Conservation (phyloP, 2,113 vertebrate genomes). For the cat (Felis catus) region DNA sequence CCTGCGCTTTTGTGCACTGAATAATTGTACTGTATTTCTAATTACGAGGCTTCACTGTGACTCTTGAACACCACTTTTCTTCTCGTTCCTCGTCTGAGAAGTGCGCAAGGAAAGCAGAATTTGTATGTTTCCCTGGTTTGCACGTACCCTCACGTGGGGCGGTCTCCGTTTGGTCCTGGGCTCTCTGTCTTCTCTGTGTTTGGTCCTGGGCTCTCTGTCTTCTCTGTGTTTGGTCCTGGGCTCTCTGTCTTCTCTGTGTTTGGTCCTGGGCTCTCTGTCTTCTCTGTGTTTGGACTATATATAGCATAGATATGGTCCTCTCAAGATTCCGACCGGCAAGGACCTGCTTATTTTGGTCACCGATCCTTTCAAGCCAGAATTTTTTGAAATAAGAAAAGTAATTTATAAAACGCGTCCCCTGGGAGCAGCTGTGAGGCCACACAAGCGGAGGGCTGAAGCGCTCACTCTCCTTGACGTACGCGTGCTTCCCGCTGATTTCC, state of each 20-base stretch:
- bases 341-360: conserved; percentile 67
- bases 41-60: background rate
- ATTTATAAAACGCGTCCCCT: background rate
- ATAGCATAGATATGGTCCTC: conserved; percentile 5
- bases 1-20: background rate
- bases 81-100: background rate
- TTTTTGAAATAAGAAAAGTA: background rate
- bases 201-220: background rate
- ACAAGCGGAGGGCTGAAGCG: conserved; percentile 59
- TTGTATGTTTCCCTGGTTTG: conserved; percentile 57
- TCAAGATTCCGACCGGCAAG: background rate
- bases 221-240: background rate
- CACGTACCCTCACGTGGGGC: background rate
- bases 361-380: conserved; percentile 62
- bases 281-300: conserved; percentile 59
- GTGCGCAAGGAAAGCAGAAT: conserved; percentile 13
- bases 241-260: background rate
- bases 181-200: conserved; percentile 68
- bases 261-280: conserved; percentile 52
- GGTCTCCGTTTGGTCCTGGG: background rate
- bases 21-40: background rate
- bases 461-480: conserved; percentile 60
- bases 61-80: background rate
- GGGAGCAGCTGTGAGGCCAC: conserved; percentile 77
- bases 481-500: conserved; percentile 69